These are phyloP conservation scores for Sebastiscus tertius DNA, from an alignment of 2,797 vertebrate genomes.

Conservation along the genomic window DNA sequence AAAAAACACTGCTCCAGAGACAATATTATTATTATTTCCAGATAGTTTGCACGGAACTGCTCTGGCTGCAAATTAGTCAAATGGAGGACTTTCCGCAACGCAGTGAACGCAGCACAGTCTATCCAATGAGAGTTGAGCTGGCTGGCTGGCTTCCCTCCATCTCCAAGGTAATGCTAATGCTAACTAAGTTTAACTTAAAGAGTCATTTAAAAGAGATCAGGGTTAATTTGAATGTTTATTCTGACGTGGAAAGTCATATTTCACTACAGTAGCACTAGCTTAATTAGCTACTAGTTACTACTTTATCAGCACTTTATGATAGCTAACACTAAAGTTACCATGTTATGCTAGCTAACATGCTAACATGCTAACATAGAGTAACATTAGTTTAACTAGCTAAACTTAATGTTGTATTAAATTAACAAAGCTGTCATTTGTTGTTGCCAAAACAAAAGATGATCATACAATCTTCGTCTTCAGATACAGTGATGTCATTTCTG, in stretches of 20 bases:
- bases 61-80: neutral
- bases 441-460: neutral
- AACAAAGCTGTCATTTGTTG: neutral
- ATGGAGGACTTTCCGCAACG: neutral
- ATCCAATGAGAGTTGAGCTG: neutral
- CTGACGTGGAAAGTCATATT: neutral
- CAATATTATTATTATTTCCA: neutral
- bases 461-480: too few species aligned
- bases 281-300: neutral
- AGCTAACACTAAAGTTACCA: neutral
- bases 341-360: too few species aligned
- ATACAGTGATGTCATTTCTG: neutral
- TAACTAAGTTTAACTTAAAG: neutral
- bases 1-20: neutral
- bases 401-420: too few species aligned
- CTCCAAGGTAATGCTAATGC: neutral
- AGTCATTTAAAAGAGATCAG: neutral
- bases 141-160: neutral
- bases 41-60: neutral
- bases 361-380: too few species aligned
- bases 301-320: neutral
- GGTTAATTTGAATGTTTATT: accelerated
- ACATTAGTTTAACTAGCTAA: neutral
- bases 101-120: neutral
- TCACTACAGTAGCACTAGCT: neutral